Conservation (phyloP, 2,888 invertebrate species). For the Melanostoma scalare region DNA sequence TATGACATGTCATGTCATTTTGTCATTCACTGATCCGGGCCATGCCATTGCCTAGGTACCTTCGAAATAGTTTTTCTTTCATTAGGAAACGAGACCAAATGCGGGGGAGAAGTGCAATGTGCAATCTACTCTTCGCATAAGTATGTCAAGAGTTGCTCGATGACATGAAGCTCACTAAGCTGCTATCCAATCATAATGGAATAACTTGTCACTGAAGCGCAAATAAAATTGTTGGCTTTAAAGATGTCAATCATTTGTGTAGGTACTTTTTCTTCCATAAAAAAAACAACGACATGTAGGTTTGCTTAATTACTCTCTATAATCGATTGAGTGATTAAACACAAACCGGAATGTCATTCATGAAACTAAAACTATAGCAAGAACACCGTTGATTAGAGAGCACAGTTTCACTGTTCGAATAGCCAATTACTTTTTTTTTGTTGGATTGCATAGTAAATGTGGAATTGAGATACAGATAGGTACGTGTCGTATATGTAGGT, state of each 20-base stretch:
- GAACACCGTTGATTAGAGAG: slow-evolving; percentile 50
- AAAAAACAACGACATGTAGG: slow-evolving; percentile 35
- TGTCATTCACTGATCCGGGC: slow-evolving; percentile 43
- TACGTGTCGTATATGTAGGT: background rate
- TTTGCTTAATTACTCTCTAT: slow-evolving; percentile 56
- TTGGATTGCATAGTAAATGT: background rate
- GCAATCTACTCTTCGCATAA: background rate
- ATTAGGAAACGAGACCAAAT: slow-evolving; percentile 14
- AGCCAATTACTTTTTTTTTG: background rate
- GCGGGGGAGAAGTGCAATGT: slow-evolving; percentile 34
- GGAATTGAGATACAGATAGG: no score
- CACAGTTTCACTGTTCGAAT: slow-evolving; percentile 30
- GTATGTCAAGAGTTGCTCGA: slow-evolving; percentile 56
- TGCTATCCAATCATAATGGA: no score
- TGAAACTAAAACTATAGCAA: slow-evolving; percentile 13
- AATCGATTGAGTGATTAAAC: slow-evolving; percentile 62
- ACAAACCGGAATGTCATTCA: slow-evolving; percentile 43
- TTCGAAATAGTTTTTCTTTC: slow-evolving; percentile 5
- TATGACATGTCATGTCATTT: slow-evolving; percentile 39
- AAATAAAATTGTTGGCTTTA: background rate
- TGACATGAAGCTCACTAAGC: slow-evolving; percentile 44
- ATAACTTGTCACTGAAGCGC: no score
- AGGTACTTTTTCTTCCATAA: slow-evolving; percentile 1
- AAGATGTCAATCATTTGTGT: slow-evolving; percentile 50
- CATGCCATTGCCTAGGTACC: slow-evolving; percentile 16